Conservation (phyloP, 2,888 invertebrate species). For the Idaea dimidiata region DNA sequence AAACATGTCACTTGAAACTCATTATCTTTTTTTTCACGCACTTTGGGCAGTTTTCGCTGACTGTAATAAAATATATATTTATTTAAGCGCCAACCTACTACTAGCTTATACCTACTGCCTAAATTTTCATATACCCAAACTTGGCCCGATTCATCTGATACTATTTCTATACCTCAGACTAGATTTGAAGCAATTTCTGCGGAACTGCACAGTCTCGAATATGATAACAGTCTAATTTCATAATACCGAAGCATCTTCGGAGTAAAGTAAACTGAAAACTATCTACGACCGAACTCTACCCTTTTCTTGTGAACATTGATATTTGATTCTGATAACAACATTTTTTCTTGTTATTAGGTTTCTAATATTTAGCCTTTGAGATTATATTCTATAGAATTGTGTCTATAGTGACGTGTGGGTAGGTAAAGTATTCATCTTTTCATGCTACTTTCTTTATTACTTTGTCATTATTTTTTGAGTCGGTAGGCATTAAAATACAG, state of each 20-base stretch:
- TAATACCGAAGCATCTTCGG: background rate
- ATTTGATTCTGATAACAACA: background rate
- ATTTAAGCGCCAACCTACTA: background rate
- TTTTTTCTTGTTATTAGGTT: background rate
- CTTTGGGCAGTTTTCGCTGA: no score
- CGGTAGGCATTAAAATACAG: no score
- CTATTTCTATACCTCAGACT: background rate
- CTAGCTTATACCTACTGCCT: no score
- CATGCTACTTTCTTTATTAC: no score
- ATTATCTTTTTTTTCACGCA: no score
- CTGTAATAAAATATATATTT: no score
- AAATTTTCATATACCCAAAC: background rate
- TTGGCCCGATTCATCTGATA: no score
- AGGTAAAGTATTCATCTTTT: background rate
- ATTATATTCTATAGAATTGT: background rate
- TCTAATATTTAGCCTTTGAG: background rate
- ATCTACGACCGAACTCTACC: background rate
- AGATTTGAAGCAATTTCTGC: background rate
- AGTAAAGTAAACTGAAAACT: background rate
- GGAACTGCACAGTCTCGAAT: background rate
- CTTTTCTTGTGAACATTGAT: background rate
- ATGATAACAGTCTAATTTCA: background rate
- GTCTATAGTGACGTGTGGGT: background rate
- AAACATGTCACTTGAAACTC: no score
- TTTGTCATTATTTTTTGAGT: no score